Percentiles rank a stretch among this genome's conserved stretches.
Conservation (phyloP, 1,140 invertebrate species). For the Himalopsyche phryganea region DNA sequence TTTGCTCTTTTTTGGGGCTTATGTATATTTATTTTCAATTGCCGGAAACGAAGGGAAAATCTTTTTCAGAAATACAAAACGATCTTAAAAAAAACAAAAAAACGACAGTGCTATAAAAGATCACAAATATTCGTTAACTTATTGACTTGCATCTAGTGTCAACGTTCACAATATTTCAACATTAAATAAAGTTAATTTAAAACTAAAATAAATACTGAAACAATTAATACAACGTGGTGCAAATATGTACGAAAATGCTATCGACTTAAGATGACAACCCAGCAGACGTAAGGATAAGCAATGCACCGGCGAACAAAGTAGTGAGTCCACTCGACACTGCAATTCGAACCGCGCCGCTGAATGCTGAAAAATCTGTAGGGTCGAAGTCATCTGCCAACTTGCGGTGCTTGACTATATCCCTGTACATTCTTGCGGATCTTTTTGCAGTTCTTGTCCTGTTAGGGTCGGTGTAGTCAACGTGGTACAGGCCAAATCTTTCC, state of each 20-base stretch:
- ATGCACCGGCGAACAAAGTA: not conserved
- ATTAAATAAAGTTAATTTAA: not conserved
- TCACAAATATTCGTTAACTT: no score
- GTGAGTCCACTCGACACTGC: not conserved
- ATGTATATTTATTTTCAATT: constrained; percentile 63
- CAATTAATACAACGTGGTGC: constrained; percentile 9
- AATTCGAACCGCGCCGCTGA: constrained; percentile 36
- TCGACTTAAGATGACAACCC: no score
- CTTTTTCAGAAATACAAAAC: constrained; percentile 55
- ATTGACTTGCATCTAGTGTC: no score
- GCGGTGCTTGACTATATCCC: constrained; percentile 46
- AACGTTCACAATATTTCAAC: no score
- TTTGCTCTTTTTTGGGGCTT: constrained; percentile 60
- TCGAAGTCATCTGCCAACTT: constrained; percentile 44
- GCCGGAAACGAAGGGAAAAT: constrained; percentile 81
- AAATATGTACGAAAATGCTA: no score
- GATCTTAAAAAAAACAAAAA: constrained; percentile 39
- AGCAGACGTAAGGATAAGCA: no score
- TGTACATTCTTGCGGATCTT: constrained; percentile 62
- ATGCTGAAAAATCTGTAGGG: constrained; percentile 47
- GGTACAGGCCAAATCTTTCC: constrained; percentile 67
- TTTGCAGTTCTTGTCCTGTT: constrained; percentile 68
- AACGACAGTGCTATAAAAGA: not conserved
- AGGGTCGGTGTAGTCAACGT: constrained; percentile 47
- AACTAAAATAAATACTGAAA: constrained; percentile 22